Evolutionary conservation across 2,797 vertebrate genomes (phyloP).

Genomic region (Pelodytes ibericus): DNA sequence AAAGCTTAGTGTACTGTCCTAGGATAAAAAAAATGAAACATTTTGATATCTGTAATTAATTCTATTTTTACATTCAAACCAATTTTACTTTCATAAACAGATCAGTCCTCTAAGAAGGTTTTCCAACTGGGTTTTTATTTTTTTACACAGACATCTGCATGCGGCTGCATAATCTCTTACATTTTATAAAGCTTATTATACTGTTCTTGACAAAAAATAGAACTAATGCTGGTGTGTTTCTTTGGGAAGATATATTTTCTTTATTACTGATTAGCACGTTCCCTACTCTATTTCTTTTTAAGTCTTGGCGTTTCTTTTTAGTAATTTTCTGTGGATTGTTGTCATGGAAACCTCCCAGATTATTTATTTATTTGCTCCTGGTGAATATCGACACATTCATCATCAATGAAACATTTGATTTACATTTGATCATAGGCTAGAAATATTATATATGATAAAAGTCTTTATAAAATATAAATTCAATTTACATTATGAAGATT

Average conservation of each 20-base stretch:
- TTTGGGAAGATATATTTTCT: constrained; percentile 10
- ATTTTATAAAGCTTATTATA: constrained; percentile 11
- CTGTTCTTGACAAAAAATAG: not conserved
- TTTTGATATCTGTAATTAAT: constrained; percentile 7
- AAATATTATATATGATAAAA: too few relatives aligned
- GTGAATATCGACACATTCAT: constrained; percentile 29
- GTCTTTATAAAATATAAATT: too few relatives aligned
- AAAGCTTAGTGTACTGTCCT: not conserved
- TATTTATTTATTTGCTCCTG: constrained; percentile 18
- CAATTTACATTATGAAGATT: too few relatives aligned
- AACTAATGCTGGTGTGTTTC: constrained; percentile 10
- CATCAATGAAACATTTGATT: not conserved
- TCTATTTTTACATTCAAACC: constrained; percentile 33
- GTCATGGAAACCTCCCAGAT: constrained; percentile 38
- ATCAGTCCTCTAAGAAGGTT: not conserved
- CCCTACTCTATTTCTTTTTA: constrained; percentile 11
- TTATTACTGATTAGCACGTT: constrained; percentile 15
- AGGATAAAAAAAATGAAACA: not conserved
- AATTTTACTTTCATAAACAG: constrained; percentile 23
- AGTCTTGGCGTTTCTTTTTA: constrained; percentile 14
- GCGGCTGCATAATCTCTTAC: not conserved
- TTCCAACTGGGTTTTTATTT: not conserved
- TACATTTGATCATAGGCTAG: too few relatives aligned
- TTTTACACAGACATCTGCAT: constrained; percentile 12
- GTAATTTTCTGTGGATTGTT: constrained; percentile 30